These are phyloP conservation scores for Diplolepis rosae DNA, from an alignment of 2,888 invertebrate species.

Conservation along the genomic window DNA sequence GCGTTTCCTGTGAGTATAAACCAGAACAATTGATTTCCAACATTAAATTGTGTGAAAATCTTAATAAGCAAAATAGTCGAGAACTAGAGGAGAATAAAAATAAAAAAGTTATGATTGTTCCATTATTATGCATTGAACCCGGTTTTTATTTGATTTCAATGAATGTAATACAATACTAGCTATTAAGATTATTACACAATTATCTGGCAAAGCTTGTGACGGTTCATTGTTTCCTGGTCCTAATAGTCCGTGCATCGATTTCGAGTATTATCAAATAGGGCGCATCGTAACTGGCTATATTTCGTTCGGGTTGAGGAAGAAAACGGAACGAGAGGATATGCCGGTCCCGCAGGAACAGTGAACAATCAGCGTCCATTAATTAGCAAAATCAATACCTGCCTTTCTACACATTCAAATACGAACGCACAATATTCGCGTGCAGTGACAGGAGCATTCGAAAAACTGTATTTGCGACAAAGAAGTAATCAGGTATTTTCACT, in stretches of 20 bases:
- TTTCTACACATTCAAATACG: conserved; percentile 13
- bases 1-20: background rate
- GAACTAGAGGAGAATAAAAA: background rate
- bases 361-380: conserved; percentile 26
- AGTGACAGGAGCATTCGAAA: background rate
- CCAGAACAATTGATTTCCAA: background rate
- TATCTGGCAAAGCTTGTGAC: conserved; percentile 17
- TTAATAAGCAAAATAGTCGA: background rate
- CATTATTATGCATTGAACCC: background rate
- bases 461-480: no score
- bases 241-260: conserved; percentile 11
- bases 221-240: conserved; percentile 13
- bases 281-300: conserved; percentile 18
- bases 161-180: conserved; percentile 17
- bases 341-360: conserved; percentile 28
- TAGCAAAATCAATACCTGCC: conserved; percentile 28
- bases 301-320: conserved; percentile 13
- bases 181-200: conserved; percentile 28
- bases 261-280: conserved; percentile 26
- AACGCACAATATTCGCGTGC: conserved; percentile 12
- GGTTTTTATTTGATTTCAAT: conserved; percentile 11
- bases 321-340: conserved; percentile 25
- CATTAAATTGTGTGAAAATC: background rate
- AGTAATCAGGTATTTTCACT: no score
- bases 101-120: background rate